These are phyloP conservation scores for Agriopis marginaria DNA, from an alignment of 2,888 invertebrate genomes.

Conservation along the genomic window DNA sequence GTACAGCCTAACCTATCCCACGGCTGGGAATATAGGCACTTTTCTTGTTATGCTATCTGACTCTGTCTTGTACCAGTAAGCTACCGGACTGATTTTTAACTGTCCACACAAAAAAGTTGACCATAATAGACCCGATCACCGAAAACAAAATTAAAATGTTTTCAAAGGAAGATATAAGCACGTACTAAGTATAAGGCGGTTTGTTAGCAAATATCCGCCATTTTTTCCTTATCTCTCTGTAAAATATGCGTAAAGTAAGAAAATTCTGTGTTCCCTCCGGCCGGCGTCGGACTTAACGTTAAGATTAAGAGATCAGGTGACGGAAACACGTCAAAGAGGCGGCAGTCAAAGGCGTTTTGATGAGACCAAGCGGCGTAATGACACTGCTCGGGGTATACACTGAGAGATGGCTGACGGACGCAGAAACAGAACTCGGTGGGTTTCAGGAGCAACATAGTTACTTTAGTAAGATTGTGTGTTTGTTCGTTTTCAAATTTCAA, in stretches of 20 bases:
- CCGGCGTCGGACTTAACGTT: slow-evolving; percentile 13
- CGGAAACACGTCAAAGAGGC: slow-evolving; percentile 26
- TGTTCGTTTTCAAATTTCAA: too few species aligned
- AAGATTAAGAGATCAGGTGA: slow-evolving; percentile 30
- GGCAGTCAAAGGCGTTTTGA: slow-evolving; percentile 38
- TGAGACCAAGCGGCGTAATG: slow-evolving; percentile 43
- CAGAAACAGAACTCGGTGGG: slow-evolving; percentile 14
- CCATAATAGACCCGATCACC: too few species aligned
- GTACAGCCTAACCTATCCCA: not conserved
- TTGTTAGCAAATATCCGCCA: not conserved
- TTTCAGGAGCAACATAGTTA: not conserved
- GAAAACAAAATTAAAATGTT: too few species aligned
- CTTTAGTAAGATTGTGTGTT: not conserved
- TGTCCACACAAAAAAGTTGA: too few species aligned
- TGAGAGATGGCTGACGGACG: not conserved
- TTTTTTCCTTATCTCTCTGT: slow-evolving; percentile 5
- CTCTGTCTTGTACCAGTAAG: not conserved
- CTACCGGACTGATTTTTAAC: too few species aligned
- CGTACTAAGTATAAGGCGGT: not conserved
- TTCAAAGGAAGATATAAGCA: not conserved
- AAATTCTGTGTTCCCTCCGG: slow-evolving; percentile 17
- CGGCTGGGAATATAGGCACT: not conserved
- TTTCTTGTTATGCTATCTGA: not conserved
- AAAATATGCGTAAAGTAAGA: slow-evolving; percentile 12
- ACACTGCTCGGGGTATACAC: slow-evolving; percentile 19